Percentiles rank a stretch among this genome's conserved stretches.
Evolutionary conservation across 2,113 vertebrate species (phyloP).

Genomic region (Menidia beryllina): DNA sequence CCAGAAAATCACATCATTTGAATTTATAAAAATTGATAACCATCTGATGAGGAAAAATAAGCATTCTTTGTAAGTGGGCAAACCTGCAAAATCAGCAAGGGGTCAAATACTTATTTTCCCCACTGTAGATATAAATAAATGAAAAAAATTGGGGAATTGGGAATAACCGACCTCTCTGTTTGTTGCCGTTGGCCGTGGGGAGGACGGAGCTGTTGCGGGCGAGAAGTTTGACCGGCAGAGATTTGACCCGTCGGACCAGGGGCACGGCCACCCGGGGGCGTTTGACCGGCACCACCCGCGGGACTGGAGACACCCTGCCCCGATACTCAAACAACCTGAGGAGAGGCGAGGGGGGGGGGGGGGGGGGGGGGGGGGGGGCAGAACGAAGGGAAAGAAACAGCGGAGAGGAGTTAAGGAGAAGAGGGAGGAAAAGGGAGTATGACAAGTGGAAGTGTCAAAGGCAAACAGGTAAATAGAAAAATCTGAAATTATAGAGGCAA

Average conservation of each 20-base stretch:
- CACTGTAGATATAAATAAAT: too few relatives aligned
- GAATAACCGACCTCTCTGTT: constrained; percentile 85
- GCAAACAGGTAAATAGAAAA: neutral
- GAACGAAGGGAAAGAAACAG: neutral
- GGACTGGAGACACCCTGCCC: constrained; percentile 86
- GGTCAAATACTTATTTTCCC: too few relatives aligned
- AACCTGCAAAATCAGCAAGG: too few relatives aligned
- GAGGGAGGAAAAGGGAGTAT: neutral
- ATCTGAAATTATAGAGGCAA: neutral
- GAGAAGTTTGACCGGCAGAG: constrained; percentile 90
- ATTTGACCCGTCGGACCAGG: constrained; percentile 89
- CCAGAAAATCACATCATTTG: too few relatives aligned
- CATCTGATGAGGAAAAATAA: too few relatives aligned
- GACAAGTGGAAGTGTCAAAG: neutral
- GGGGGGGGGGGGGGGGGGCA: too few relatives aligned
- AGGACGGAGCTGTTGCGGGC: constrained; percentile 81
- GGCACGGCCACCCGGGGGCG: constrained; percentile 89
- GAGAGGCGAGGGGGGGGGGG: neutral
- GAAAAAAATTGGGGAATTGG: too few relatives aligned
- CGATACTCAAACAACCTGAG: constrained; percentile 90
- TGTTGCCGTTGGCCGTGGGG: constrained; percentile 82
- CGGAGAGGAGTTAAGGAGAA: neutral
- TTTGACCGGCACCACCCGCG: constrained; percentile 88
- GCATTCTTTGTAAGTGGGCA: too few relatives aligned
- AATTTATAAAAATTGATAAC: too few relatives aligned